These are phyloP conservation scores for Lydus trimaculatus DNA, from an alignment of 2,888 invertebrate species.

Conservation along the genomic window DNA sequence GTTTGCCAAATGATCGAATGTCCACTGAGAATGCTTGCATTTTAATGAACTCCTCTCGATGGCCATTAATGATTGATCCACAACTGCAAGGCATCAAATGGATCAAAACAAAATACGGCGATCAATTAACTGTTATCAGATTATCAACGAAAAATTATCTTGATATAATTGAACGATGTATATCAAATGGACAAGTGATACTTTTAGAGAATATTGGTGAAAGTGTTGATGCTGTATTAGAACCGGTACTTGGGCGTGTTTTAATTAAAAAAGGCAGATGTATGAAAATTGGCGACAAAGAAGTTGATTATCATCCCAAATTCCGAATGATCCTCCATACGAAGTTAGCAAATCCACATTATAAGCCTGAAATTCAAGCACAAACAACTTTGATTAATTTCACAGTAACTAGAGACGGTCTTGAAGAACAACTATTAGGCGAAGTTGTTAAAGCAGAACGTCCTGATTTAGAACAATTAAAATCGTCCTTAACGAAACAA, in stretches of 20 bases:
- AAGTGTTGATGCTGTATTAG: constrained; percentile 87
- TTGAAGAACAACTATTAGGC: constrained; percentile 92
- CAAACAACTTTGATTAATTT: constrained; percentile 96
- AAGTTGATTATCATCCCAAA: constrained; percentile 84
- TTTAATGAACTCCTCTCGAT: constrained; percentile 85
- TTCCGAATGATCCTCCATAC: constrained; percentile 91
- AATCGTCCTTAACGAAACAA: constrained; percentile 85
- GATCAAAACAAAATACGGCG: constrained; percentile 90
- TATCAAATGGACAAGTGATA: constrained; percentile 75
- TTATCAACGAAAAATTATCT: constrained; percentile 84
- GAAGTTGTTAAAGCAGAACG: constrained; percentile 94
- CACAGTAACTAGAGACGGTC: constrained; percentile 89
- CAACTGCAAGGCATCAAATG: constrained; percentile 89
- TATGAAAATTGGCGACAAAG: constrained; percentile 88
- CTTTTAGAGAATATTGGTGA: constrained; percentile 92
- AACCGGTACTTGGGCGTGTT: constrained; percentile 86
- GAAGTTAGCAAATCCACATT: constrained; percentile 94
- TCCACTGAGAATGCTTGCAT: constrained; percentile 95
- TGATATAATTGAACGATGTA: constrained; percentile 76
- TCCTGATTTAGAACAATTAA: constrained; percentile 86
- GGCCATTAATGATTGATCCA: constrained; percentile 96
- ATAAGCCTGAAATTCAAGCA: constrained; percentile 96
- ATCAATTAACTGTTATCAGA: constrained; percentile 75
- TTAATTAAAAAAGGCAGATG: constrained; percentile 87
- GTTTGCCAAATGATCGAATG: constrained; percentile 90